Evolutionary conservation across 2,797 vertebrate genomes (phyloP), one percentile per base, ranked within the genome.

Genomic region (Crypturellus tataupa): DNA sequence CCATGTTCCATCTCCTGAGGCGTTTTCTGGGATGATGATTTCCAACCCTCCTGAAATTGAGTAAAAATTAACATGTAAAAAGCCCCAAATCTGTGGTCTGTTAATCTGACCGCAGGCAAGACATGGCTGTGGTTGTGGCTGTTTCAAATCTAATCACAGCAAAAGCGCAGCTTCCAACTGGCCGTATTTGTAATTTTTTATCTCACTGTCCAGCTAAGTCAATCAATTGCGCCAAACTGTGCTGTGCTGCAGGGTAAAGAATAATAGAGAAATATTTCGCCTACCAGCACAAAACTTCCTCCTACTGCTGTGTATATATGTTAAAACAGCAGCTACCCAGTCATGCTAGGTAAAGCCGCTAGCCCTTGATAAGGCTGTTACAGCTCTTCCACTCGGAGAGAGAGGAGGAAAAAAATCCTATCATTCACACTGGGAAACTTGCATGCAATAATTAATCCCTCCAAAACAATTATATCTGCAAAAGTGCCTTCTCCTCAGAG

Each of bases 401-500:
- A 40, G 35, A 14, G 24, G 82, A 56, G 62, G 23, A 21, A 62
- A 65, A 79, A 47, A 79, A 33, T 62, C 37, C 9, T 40, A 76
- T 93, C 63, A 63, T 8, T 92, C 77, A 93, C 51, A 62, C 75
- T 58, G 35, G 58, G 69, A 93, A 93, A 35, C 9, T 3, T 76
- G 65, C 73, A 55, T 4, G 31, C 80, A 89, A 93, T 90, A 88
- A 86, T 94, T 83, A 64, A 35, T 84, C 77, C 83, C 65, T 71
- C 64, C 76, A 93, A 96, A 96, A 94, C 86, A 90, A 90, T 96
- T 96, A 92, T 64, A 91, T 76, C 78, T 89, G 87, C 56, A 94
- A 95, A 96, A 56, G 27, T 63, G 90, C 60, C 85, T 89, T 89
- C 44, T 67, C 93, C 93, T 94, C 86, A 16, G 86, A 80, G 93